Conservation (phyloP, 2,888 invertebrate genomes). For the Malthinus flaveolus region DNA sequence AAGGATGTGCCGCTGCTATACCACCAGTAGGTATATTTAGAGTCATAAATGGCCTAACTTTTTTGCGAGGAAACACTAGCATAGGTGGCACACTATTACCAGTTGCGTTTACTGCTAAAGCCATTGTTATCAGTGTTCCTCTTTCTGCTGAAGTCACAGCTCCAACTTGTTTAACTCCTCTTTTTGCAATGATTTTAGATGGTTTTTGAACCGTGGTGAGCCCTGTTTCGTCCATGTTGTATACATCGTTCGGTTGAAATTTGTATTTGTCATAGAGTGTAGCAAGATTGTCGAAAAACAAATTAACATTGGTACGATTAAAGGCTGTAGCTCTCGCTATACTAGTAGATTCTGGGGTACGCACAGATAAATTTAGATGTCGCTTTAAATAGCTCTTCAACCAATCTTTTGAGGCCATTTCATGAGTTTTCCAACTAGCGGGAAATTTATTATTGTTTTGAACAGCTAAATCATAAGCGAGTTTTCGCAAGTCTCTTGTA, state of each 20-base stretch:
- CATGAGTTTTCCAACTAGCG: too few species aligned
- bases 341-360: too few species aligned
- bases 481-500: too few species aligned
- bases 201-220: background rate
- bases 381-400: too few species aligned
- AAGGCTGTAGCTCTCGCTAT: background rate
- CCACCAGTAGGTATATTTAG: constrained; percentile 39
- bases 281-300: background rate
- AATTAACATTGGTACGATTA: background rate
- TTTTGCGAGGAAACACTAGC: constrained; percentile 40
- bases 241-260: background rate
- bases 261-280: background rate
- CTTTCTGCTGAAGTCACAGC: constrained; percentile 12
- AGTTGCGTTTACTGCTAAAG: constrained; percentile 12
- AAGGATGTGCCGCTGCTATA: constrained; percentile 42
- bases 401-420: too few species aligned
- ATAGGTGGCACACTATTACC: constrained; percentile 28
- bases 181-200: constrained; percentile 12
- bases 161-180: constrained; percentile 27
- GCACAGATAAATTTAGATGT: too few species aligned
- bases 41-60: constrained; percentile 24
- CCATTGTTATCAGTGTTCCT: constrained; percentile 16
- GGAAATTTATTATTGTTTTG: too few species aligned
- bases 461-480: too few species aligned
- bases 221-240: background rate